Conservation (phyloP, 2,888 invertebrate genomes). For the Melipona beecheii region DNA sequence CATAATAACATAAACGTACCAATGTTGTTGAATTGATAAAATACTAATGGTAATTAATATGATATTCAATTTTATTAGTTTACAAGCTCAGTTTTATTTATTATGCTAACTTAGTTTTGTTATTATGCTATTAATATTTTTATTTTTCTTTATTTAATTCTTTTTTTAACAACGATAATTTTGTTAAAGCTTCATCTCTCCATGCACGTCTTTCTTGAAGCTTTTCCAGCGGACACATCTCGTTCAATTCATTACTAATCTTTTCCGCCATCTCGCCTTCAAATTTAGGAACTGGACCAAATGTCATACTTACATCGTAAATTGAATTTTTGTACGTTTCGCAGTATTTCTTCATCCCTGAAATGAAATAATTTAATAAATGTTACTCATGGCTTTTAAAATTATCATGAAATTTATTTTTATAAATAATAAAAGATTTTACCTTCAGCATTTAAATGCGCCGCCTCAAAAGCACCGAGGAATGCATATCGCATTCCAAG, state of each 20-base stretch:
- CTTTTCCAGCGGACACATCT: conserved; percentile 90
- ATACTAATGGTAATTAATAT: neutral
- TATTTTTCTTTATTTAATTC: conserved; percentile 85
- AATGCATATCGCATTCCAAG: conserved; percentile 98
- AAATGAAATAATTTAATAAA: conserved; percentile 1
- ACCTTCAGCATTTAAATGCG: conserved; percentile 97
- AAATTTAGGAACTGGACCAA: conserved; percentile 91
- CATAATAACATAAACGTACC: too few relatives aligned
- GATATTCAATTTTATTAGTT: conserved; percentile 14
- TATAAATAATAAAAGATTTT: neutral
- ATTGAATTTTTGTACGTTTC: conserved; percentile 87
- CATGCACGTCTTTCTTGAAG: conserved; percentile 91
- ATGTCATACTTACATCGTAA: conserved; percentile 88
- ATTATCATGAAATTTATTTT: neutral
- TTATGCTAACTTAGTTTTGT: neutral
- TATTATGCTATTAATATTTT: neutral
- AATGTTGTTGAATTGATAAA: neutral
- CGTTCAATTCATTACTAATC: conserved; percentile 90
- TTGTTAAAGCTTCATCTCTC: conserved; percentile 93
- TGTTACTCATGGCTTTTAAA: neutral
- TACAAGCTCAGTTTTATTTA: neutral
- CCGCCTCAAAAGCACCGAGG: conserved; percentile 96
- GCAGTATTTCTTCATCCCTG: conserved; percentile 87
- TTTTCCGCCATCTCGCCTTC: conserved; percentile 88
- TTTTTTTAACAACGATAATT: conserved; percentile 91